Percentiles rank a stretch among this genome's conserved stretches.
Evolutionary conservation across 92 coral and sea anemone species (phyloP).

Genomic region (Bergia sp.): DNA sequence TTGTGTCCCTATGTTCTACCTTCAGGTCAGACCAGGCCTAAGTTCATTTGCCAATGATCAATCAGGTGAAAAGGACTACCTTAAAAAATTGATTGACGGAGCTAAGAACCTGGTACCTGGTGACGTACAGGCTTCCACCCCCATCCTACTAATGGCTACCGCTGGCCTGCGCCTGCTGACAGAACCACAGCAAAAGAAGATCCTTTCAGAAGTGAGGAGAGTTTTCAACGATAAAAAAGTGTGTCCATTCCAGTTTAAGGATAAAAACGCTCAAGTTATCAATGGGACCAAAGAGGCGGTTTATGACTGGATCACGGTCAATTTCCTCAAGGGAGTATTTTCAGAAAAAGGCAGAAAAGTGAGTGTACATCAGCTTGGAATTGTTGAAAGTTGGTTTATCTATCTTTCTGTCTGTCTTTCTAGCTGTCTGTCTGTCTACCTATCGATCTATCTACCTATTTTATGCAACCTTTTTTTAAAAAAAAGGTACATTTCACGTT

Average conservation of each 20-base stretch:
- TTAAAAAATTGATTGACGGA: not conserved
- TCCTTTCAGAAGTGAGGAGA: conserved; percentile 29
- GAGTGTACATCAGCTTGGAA: not conserved
- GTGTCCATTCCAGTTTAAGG: conserved; percentile 49
- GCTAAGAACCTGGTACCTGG: conserved; percentile 31
- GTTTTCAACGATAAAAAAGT: conserved; percentile 41
- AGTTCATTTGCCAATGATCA: not conserved
- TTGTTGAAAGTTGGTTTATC: not conserved
- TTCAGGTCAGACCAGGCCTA: not conserved
- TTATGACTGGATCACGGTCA: conserved; percentile 55
- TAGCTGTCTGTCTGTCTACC: not conserved
- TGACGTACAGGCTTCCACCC: conserved; percentile 29
- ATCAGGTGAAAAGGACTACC: not conserved
- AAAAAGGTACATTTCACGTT: too few relatives aligned
- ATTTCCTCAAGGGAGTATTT: conserved; percentile 45
- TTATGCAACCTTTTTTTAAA: not conserved
- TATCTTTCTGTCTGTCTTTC: not conserved
- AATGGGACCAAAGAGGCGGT: conserved; percentile 50
- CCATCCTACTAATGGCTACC: conserved; percentile 44
- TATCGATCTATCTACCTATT: not conserved
- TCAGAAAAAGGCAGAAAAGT: not conserved
- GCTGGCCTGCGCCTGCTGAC: conserved; percentile 53
- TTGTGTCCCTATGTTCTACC: not conserved
- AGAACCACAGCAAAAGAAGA: not conserved
- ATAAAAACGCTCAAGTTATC: conserved; percentile 41